A percentile compares a stretch with the other conserved stretches of the same genome.
Conservation (phyloP, 2,113 vertebrate species). For the Zosterops lateralis region DNA sequence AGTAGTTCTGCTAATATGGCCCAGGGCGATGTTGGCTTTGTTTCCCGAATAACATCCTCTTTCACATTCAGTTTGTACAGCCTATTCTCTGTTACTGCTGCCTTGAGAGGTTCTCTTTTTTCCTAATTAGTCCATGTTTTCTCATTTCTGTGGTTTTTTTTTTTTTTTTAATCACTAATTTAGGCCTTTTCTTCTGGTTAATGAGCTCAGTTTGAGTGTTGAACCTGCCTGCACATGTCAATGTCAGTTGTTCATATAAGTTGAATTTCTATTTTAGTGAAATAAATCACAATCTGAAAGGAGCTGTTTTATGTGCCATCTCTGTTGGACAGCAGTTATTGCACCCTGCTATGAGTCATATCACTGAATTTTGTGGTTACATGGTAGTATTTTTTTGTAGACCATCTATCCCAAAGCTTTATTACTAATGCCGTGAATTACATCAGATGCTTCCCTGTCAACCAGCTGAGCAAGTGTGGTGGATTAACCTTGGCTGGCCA, state of each 20-base stretch:
- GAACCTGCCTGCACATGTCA: not conserved
- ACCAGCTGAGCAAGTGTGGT: not conserved
- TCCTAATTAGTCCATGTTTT: not conserved
- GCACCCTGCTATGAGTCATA: not conserved
- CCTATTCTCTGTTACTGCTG: not conserved
- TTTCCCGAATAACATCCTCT: not conserved
- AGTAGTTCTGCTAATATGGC: not conserved
- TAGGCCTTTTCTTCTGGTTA: not conserved
- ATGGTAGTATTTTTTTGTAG: not conserved
- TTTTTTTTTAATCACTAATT: not conserved
- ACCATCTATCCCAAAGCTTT: not conserved
- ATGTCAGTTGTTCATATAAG: not conserved
- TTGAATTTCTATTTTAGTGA: not conserved
- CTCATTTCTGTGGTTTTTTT: not conserved
- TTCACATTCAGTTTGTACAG: not conserved
- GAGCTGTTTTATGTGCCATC: not conserved
- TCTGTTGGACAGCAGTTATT: not conserved
- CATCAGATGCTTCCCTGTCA: not conserved
- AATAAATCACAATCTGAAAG: not conserved
- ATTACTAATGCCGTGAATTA: not conserved
- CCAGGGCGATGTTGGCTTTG: not conserved
- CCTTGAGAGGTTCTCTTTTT: not conserved
- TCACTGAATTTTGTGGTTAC: not conserved
- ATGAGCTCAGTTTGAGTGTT: not conserved
- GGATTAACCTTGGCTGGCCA: not conserved